Base-by-base conservation (phyloP, 2,113 vertebrate species). In the Steatornis caripensis region DNA sequence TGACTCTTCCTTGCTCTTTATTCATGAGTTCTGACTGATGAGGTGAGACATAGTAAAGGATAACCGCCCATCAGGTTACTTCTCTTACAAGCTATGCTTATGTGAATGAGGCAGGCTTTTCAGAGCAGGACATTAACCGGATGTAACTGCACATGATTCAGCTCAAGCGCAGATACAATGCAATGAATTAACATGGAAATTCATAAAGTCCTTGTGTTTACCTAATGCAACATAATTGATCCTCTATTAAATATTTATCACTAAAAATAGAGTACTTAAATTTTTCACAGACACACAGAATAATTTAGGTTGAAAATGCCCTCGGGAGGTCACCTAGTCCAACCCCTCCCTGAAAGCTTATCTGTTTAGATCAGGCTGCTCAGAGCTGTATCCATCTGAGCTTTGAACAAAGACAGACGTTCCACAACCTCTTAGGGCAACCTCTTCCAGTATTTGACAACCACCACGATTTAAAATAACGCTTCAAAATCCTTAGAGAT, bases 1-100 rank as follows among this genome's bases (percentile, higher is more conserved):
- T n/a, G n/a, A 30, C 6, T 34, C 5, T 45, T 46, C 46, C 23
- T 23, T 49, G 36, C 27, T 79, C 10, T 46, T 91, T 48, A 11
- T 45, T 76, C 5, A 7, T 15, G 22, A 92, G 12, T 84, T 62
- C 11, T 53, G 39, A 45, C 20, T 27, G 23, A 34, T 26, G 0
- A 0, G 0, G 13, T 29, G n/a, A 61, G 20, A 15, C 1, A 1
- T 34, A 54, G 16, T 55, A 29, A 71, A 61, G 34, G 32, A 0
- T 43, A 57, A 62, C 10, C 68, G 29, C 20, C 39, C 20, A 22
- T 43, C 5, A 30, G 20, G 37, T 66, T 49, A 53, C 16, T 53
- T 27, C 6, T 76, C 36, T 61, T n/a, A 65, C 12, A 68, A 39
- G 24, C 30, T 55, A 2, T 2, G 12, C 43, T 37, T 49, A 16